Evolutionary conservation across 2,888 invertebrate genomes (phyloP).

Genomic region (Panzeria rudis): DNA sequence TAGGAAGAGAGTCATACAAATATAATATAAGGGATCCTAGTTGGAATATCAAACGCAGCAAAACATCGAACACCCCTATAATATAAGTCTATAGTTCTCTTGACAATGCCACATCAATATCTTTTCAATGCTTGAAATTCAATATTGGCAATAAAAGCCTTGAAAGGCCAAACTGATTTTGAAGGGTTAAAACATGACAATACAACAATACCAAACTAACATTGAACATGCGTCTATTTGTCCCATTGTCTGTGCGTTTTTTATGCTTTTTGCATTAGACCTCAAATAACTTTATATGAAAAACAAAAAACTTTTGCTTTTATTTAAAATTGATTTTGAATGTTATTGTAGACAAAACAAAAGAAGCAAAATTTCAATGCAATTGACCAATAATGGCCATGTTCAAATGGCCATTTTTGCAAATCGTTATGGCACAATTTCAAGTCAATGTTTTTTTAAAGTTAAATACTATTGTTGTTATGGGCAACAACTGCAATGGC

Average conservation of each 20-base stretch:
- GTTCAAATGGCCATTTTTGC: constrained; percentile 79
- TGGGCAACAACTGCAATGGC: constrained; percentile 19
- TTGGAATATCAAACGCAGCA: no score
- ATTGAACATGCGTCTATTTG: constrained; percentile 66
- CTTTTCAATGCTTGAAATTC: no score
- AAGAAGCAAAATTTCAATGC: constrained; percentile 60
- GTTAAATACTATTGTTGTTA: constrained; percentile 36
- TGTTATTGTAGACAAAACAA: constrained; percentile 35
- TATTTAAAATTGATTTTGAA: constrained; percentile 52
- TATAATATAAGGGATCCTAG: no score
- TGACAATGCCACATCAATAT: no score
- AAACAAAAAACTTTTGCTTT: constrained; percentile 53
- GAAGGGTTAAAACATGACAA: constrained; percentile 47
- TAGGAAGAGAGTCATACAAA: no score
- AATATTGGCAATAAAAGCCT: neutral
- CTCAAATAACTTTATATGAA: constrained; percentile 26
- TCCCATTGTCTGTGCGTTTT: constrained; percentile 61
- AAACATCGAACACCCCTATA: no score
- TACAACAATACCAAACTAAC: neutral
- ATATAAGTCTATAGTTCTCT: no score
- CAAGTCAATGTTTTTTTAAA: constrained; percentile 15
- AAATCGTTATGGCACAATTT: constrained; percentile 82
- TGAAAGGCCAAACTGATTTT: neutral
- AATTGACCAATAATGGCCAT: constrained; percentile 75
- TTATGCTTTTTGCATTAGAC: neutral